Evolutionary conservation across 2,113 vertebrate genomes (phyloP), one percentile per base, ranked within the genome.

Genomic region (Neolamprologus cancellatus): DNA sequence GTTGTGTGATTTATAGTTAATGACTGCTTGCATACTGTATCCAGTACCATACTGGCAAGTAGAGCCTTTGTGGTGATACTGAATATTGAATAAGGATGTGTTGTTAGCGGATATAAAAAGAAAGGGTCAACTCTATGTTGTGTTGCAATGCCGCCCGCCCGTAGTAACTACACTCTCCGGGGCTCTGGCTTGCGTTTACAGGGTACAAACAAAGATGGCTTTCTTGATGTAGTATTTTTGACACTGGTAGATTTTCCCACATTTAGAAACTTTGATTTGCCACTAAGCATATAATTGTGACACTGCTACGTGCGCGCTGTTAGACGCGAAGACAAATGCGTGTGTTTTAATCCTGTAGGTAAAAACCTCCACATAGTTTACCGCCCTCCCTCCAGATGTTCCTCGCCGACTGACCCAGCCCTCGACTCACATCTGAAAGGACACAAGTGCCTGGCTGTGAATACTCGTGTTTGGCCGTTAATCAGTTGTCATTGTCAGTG

Each of bases 161-260:
- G 25, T 20, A 30, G 46, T 78, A 78, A 81, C 39, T 86, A 84
- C 85, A 88, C 79, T 84, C 46, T 50, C 55, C 52, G 23, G 84
- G 69, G 88, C 86, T 89, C 91, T 89, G 89, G 84, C 80, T 90
- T 91, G 88, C 92, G 82, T 90, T 86, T 86, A 95, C 94, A 94
- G 93, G 93, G 93, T 94, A 92, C 81, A 89, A 93, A 91, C 8
- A 17, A 81, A 82, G 80, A 90, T 84, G 87, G 85, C 54, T 94
- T 93, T 92, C 91, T 89, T 92, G 79, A 86, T 94, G 90, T 88
- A 82, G 91, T 88, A 83, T 91, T 93, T 91, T 87, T 87, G 54
- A 92, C 71, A 85, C 78, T 86, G 64, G 88, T 93, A 93, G 87
- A 84, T 90, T 94, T 93, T 95, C 92, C 91, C 94, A 94, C 93